Conservation (phyloP, 2,888 invertebrate genomes). For the Lymantria dispar region DNA sequence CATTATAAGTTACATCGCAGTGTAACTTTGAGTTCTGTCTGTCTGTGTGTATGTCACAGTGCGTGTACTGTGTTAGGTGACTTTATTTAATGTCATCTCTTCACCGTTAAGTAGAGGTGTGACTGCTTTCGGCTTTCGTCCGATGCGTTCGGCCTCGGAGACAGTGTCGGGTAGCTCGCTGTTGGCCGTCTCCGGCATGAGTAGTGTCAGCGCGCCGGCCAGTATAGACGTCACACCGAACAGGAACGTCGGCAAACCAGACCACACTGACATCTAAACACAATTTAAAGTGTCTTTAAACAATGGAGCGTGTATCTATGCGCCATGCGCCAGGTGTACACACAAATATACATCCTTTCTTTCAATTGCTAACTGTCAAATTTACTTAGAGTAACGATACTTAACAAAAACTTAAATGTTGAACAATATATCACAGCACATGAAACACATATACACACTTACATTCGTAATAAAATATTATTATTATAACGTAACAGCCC, state of each 20-base stretch:
- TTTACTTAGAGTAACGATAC: too few relatives aligned
- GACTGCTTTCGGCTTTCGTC: constrained; percentile 25
- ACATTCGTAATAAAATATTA: too few relatives aligned
- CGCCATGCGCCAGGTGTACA: too few relatives aligned
- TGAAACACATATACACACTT: too few relatives aligned
- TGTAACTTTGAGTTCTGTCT: too few relatives aligned
- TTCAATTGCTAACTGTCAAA: too few relatives aligned
- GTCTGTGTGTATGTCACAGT: too few relatives aligned
- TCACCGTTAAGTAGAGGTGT: constrained; percentile 3
- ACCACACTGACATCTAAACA: constrained; percentile 69
- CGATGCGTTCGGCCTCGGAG: constrained; percentile 69
- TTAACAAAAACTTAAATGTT: too few relatives aligned
- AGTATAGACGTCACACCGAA: constrained; percentile 73
- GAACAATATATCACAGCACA: too few relatives aligned
- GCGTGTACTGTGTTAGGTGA: constrained; percentile 1
- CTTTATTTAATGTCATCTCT: constrained; percentile 13
- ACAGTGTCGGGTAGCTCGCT: constrained; percentile 76
- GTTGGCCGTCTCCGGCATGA: constrained; percentile 78
- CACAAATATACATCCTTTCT: too few relatives aligned
- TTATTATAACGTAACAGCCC: too few relatives aligned
- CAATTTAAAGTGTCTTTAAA: background rate
- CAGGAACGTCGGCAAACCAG: constrained; percentile 70
- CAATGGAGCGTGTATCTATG: background rate
- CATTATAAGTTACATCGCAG: too few relatives aligned
- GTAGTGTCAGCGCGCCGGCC: constrained; percentile 64